Base-by-base conservation (phyloP, 2,113 vertebrate genomes). In the Candoia aspera region DNA sequence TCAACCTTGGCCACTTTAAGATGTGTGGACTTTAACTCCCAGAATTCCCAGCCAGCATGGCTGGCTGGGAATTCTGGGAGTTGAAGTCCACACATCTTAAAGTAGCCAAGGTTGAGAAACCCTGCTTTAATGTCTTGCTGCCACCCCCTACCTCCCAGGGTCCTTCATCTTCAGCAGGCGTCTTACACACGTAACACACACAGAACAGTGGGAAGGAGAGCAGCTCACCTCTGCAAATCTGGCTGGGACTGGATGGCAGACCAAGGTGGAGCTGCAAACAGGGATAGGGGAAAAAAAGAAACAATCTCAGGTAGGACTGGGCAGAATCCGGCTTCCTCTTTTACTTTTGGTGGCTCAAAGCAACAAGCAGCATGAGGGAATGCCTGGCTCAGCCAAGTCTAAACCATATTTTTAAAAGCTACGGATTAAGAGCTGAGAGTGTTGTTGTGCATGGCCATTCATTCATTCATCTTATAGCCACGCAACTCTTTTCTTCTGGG, bases 141-240 rank as follows among this genome's bases (percentile, higher is more conserved):
- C 17, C 1, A 15, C 33, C 33, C 19, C 8, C 42, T 1, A 42
- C 73, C 33, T 0, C 73, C 33, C 33, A 79, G 33, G 6, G 37
- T 79, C 33, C 33, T 79, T 79, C 33, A 79, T 42, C 73, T 42
- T 42, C 42, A 42, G 73, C 33, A 79, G 33, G 37, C 37, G 13
- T 33, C 49, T 89, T 37, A 73, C 19, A 26, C 49, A 33, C 8
- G 5, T 21, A 37, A 79, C 17, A 79, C 55, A 37, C 10, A 55
- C 49, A 73, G 64, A 24, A 46, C 12, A 6, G 42, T 29, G 53
- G 12, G 21, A 73, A 33, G 23, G 54, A 21, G 26, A 11, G 19
- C 24, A 54, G 19, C 91, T 92, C 73, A 92, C 87, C 91, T 89
- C 24, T 37, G 58, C 23, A n/a, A 42, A 23, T 89, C 49, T 42